Evolutionary conservation across 2,888 invertebrate species (phyloP).

Genomic region (Ellobium chinense): DNA sequence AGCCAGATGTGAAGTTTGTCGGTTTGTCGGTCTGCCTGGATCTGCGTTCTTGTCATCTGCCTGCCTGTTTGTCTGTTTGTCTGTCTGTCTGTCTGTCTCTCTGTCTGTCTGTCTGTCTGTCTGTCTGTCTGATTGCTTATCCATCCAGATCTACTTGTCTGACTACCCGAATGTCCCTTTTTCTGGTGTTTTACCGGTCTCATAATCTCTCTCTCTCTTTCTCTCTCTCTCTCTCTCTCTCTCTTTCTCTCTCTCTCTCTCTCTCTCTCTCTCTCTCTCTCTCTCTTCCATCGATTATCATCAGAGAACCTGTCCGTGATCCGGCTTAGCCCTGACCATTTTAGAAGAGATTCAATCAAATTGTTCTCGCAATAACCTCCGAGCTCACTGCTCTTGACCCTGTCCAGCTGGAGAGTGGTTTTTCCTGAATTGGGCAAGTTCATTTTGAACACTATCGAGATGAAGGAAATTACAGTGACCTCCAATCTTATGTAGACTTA

Average conservation of each 20-base stretch:
- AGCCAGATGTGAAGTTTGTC: too few relatives aligned
- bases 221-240: background rate
- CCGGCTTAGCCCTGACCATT: too few relatives aligned
- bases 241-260: background rate
- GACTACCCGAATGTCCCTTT: background rate
- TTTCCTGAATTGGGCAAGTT: too few relatives aligned
- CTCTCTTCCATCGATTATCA: background rate
- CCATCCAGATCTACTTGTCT: background rate
- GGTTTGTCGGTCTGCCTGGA: background rate
- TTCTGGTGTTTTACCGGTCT: background rate
- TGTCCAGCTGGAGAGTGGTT: too few relatives aligned
- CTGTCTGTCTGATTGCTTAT: background rate
- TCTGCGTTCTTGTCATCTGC: background rate
- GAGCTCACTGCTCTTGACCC: too few relatives aligned
- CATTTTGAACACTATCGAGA: too few relatives aligned
- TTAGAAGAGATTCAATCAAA: too few relatives aligned
- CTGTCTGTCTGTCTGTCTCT: slow-evolving; percentile 13
- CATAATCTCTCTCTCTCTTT: background rate
- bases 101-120: background rate
- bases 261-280: background rate
- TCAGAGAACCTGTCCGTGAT: too few relatives aligned
- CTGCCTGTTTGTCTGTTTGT: slow-evolving; percentile 9
- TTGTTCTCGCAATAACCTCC: too few relatives aligned
- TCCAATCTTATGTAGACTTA: too few relatives aligned
- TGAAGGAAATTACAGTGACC: too few relatives aligned